A percentile compares a stretch with the other conserved stretches of the same genome.
Conservation (phyloP, 2,888 invertebrate species). For the Zonitis immaculata region DNA sequence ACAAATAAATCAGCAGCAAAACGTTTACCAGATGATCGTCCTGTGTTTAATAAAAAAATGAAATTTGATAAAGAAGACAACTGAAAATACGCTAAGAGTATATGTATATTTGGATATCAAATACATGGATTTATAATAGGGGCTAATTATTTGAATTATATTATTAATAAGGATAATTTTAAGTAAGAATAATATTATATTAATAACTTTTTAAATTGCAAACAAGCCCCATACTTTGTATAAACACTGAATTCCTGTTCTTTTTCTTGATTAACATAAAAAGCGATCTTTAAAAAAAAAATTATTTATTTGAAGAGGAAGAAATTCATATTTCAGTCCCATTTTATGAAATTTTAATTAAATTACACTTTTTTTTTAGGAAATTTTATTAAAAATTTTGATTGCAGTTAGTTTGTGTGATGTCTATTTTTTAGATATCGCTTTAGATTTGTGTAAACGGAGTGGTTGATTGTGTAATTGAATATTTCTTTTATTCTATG, state of each 20-base stretch:
- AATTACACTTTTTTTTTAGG: constrained; percentile 6
- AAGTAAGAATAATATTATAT: neutral
- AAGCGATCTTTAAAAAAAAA: constrained; percentile 12
- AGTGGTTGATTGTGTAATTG: constrained; percentile 18
- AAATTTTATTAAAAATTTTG: constrained; percentile 11
- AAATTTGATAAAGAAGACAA: constrained; percentile 41
- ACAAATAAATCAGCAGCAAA: constrained; percentile 41
- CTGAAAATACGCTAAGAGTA: constrained; percentile 28
- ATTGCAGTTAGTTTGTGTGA: constrained; percentile 20
- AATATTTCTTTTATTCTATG: constrained; percentile 5
- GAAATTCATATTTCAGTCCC: constrained; percentile 17
- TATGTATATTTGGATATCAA: neutral
- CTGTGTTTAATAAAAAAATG: constrained; percentile 37
- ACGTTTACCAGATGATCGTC: constrained; percentile 35
- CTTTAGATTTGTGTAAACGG: constrained; percentile 16
- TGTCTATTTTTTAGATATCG: constrained; percentile 22
- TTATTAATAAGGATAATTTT: neutral
- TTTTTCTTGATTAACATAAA: neutral
- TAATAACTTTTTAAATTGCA: neutral
- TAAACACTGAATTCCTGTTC: neutral
- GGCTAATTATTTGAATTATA: no score
- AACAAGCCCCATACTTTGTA: neutral
- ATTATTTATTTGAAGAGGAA: constrained; percentile 13
- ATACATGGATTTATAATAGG: neutral
- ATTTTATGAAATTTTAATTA: constrained; percentile 24